Evolutionary conservation across 2,888 invertebrate species (phyloP).

Genomic region (Diarsia mendica): DNA sequence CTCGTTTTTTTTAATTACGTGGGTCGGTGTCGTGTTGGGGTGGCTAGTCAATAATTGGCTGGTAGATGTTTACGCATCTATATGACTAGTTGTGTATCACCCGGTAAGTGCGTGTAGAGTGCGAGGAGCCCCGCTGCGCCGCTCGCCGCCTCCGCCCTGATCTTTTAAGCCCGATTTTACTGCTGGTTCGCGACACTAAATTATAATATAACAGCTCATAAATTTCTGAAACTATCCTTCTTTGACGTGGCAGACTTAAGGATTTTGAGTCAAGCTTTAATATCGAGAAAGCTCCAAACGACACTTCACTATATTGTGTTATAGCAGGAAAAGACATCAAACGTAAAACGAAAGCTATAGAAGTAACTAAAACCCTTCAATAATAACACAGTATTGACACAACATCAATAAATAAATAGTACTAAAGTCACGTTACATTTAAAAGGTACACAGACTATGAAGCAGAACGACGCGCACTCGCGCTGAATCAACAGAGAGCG

Average conservation of each 20-base stretch:
- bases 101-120: constrained; percentile 56
- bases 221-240: constrained; percentile 88
- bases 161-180: constrained; percentile 89
- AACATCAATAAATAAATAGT: constrained; percentile 22
- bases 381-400: background rate
- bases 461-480: constrained; percentile 4
- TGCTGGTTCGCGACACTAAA: constrained; percentile 86
- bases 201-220: constrained; percentile 90
- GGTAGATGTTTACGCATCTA: background rate
- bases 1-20: background rate
- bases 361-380: background rate
- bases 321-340: background rate
- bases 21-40: background rate
- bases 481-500: constrained; percentile 47
- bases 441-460: constrained; percentile 16
- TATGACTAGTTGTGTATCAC: constrained; percentile 17
- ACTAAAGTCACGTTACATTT: constrained; percentile 17
- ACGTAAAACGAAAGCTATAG: background rate
- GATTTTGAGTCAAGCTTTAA: constrained; percentile 72
- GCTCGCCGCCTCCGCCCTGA: constrained; percentile 73
- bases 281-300: constrained; percentile 52
- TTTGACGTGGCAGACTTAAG: constrained; percentile 82
- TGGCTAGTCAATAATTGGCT: background rate
- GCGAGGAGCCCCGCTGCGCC: constrained; percentile 63
- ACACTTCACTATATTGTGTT: background rate